These are phyloP conservation scores for Hesperophylax magnus DNA, from an alignment of 1,140 invertebrate genomes.

Conservation along the genomic window DNA sequence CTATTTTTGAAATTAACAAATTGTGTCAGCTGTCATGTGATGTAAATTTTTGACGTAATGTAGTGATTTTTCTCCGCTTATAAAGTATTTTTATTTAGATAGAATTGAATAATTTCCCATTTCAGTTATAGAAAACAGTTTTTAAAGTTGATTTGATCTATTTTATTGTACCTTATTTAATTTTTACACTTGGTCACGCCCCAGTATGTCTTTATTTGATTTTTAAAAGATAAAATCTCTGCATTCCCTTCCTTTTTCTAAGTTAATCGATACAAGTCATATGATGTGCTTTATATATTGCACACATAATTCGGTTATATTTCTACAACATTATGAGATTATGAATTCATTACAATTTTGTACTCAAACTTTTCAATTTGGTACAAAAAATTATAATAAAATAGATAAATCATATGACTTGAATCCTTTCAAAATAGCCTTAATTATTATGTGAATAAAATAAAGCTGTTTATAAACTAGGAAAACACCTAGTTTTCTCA, in stretches of 20 bases:
- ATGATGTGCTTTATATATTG: too few relatives aligned
- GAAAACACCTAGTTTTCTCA: too few relatives aligned
- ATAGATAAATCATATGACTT: too few relatives aligned
- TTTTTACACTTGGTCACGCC: slow-evolving; percentile 13
- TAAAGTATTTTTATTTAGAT: neutral
- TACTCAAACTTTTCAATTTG: too few relatives aligned
- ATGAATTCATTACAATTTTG: too few relatives aligned
- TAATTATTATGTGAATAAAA: neutral
- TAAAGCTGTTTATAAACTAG: neutral
- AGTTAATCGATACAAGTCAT: too few relatives aligned
- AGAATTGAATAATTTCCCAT: neutral
- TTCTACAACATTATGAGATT: too few relatives aligned
- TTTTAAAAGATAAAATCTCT: neutral
- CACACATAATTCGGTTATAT: too few relatives aligned
- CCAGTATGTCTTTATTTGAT: neutral
- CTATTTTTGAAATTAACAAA: neutral
- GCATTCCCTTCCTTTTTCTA: neutral
- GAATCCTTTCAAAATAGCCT: neutral
- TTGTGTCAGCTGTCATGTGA: slow-evolving; percentile 37
- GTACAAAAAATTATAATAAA: too few relatives aligned
- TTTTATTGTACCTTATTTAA: neutral
- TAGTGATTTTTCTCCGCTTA: neutral
- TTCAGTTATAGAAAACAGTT: neutral
- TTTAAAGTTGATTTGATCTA: neutral
- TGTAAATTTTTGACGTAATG: slow-evolving; percentile 31